Evolutionary conservation across 2,888 invertebrate species (phyloP), one percentile per base, ranked within the genome.

Genomic region (Horisme vitalbata): DNA sequence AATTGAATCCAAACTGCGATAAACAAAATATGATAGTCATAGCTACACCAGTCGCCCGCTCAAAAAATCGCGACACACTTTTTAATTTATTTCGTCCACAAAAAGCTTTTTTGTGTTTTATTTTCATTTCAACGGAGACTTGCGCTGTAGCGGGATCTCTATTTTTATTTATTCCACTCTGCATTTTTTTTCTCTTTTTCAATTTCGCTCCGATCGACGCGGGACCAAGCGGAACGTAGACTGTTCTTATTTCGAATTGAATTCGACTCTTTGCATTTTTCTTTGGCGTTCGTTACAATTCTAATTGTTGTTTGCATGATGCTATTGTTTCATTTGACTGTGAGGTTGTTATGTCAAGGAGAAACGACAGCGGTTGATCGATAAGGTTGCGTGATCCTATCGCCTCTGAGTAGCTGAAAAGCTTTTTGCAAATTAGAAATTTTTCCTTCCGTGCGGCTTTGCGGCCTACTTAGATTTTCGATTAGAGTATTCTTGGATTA

Each of bases 51-150:
- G 59, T 55, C 64, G 65, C 61, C 62, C 68, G 70, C 71, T 71
- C 77, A 68, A 81, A 81, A 83, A 86, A 84, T 84, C 84, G 82
- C 82, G 79, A 82, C 82, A 79, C 78, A 84, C 83, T 86, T 88
- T 88, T 88, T 88, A 88, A 88, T 89, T 88, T 85, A 88, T 88
- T 88, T 88, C 85, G 82, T 82, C 79, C 88, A 84, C 87, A 86
- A 86, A 86, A 84, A 84, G 80, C 82, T 76, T 86, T 83, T 78
- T 77, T 76, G 74, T 74, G 80, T 83, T 87, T 88, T 85, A 86
- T 89, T 88, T 88, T 75, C 86, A 85, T 87, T 89, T 88, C 89
- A 85, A 84, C 89, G 84, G 80, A 80, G 87, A 88, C 87, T 88
- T 88, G 87, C 86, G 82, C 83, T 84, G 85, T 85, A 86, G 86